A percentile compares a stretch with the other conserved stretches of the same genome.
Evolutionary conservation across 2,113 vertebrate species (phyloP).

Genomic region (Vulpes lagopus): DNA sequence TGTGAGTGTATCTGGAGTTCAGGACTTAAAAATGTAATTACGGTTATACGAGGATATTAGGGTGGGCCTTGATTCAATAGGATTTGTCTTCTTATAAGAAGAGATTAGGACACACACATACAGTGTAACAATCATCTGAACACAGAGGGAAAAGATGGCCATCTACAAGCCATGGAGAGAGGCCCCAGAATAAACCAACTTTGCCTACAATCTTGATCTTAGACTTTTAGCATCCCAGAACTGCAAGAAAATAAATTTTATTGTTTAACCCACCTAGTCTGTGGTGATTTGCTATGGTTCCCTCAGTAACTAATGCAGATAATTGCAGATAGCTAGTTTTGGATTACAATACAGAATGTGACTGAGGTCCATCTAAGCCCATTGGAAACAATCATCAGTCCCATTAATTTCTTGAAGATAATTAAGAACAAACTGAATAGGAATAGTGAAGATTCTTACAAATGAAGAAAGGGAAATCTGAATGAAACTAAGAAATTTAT

Average conservation of each 20-base stretch:
- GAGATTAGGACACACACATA: neutral
- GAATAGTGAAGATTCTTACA: neutral
- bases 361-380: neutral
- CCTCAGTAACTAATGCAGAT: neutral
- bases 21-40: neutral
- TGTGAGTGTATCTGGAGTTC: neutral
- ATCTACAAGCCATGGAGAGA: neutral
- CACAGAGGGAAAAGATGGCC: neutral
- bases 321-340: neutral
- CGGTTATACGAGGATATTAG: neutral
- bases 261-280: neutral
- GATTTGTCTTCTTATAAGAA: neutral
- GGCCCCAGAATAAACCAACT: neutral
- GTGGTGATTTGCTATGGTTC: neutral
- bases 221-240: neutral
- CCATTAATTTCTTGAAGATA: neutral
- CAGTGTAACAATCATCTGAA: neutral
- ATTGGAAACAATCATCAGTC: neutral
- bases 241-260: neutral
- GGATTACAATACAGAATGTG: neutral
- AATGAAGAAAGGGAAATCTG: neutral
- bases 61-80: neutral
- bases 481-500: neutral
- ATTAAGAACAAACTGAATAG: neutral
- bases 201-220: neutral